A percentile compares a stretch with the other conserved stretches of the same genome.
Evolutionary conservation across 2,113 vertebrate species (phyloP).

Genomic region (Oryzias celebensis): DNA sequence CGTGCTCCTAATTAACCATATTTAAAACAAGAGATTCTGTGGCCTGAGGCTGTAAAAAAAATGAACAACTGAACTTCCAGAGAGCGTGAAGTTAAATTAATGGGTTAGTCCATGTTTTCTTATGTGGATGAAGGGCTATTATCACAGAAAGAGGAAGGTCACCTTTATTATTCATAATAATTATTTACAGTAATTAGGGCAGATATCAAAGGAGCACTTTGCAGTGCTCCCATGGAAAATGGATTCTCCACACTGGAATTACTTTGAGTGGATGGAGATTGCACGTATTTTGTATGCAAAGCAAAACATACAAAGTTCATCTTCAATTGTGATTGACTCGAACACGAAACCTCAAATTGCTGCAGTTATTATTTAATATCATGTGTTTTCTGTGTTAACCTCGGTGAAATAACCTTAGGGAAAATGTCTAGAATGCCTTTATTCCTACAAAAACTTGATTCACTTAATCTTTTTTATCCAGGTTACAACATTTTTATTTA

Average conservation of each 20-base stretch:
- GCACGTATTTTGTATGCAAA: constrained; percentile 27
- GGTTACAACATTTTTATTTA: too few species aligned
- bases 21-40: constrained; percentile 17
- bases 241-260: constrained; percentile 64
- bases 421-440: too few species aligned
- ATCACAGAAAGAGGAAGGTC: constrained; percentile 65
- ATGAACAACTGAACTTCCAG: constrained; percentile 19
- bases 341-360: constrained; percentile 5
- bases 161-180: constrained; percentile 73
- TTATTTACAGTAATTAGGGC: constrained; percentile 73
- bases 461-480: too few species aligned
- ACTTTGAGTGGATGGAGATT: constrained; percentile 44
- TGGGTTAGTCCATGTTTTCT: constrained; percentile 23
- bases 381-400: neutral
- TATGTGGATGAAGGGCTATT: constrained; percentile 43
- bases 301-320: constrained; percentile 25
- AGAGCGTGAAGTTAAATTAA: constrained; percentile 42
- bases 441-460: too few species aligned
- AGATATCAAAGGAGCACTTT: constrained; percentile 63
- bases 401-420: neutral
- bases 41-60: constrained; percentile 30
- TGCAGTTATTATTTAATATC: neutral
- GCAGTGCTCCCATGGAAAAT: constrained; percentile 51
- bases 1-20: constrained; percentile 49
- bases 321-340: constrained; percentile 14